These are phyloP conservation scores for Acleris laterana DNA, from an alignment of 2,888 invertebrate species.

Conservation along the genomic window DNA sequence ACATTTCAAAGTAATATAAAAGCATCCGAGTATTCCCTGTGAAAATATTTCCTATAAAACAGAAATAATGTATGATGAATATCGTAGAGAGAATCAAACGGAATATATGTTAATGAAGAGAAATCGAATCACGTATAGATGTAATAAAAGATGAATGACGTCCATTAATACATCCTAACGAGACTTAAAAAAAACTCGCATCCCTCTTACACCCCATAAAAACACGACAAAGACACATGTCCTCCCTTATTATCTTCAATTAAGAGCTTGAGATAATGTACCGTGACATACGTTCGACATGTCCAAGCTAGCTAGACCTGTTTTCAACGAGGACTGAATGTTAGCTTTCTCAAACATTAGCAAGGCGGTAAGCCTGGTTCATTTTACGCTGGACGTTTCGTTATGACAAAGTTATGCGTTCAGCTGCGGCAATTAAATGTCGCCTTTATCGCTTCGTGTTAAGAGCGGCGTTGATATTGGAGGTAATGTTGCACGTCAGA, in stretches of 20 bases:
- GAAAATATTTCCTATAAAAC: too few relatives aligned
- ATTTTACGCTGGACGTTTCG: slow-evolving; percentile 51
- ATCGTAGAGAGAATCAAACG: slow-evolving; percentile 1
- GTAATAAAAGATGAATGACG: slow-evolving; percentile 59
- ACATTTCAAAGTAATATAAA: too few relatives aligned
- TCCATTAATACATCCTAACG: slow-evolving; percentile 71
- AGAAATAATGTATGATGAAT: not conserved
- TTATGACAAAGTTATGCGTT: slow-evolving; percentile 52
- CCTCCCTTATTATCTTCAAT: slow-evolving; percentile 83
- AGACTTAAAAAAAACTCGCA: slow-evolving; percentile 66
- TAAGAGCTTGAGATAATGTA: slow-evolving; percentile 80
- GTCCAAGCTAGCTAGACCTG: slow-evolving; percentile 53
- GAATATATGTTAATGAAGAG: slow-evolving; percentile 37
- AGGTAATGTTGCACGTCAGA: slow-evolving; percentile 49
- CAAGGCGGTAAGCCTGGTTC: slow-evolving; percentile 46
- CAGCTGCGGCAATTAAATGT: slow-evolving; percentile 43
- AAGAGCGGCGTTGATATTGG: slow-evolving; percentile 39
- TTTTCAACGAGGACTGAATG: not conserved
- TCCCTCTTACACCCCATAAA: slow-evolving; percentile 78
- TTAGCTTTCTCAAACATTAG: slow-evolving; percentile 15
- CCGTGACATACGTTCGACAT: slow-evolving; percentile 73
- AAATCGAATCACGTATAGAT: slow-evolving; percentile 36
- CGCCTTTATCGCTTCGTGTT: slow-evolving; percentile 46
- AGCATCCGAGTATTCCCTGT: too few relatives aligned
- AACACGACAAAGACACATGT: slow-evolving; percentile 83